A percentile compares a stretch with the other conserved stretches of the same genome.
phyloP scores from a whole-genome alignment of 2,888 invertebrate genomes.

The Smittia sp. region DNA sequence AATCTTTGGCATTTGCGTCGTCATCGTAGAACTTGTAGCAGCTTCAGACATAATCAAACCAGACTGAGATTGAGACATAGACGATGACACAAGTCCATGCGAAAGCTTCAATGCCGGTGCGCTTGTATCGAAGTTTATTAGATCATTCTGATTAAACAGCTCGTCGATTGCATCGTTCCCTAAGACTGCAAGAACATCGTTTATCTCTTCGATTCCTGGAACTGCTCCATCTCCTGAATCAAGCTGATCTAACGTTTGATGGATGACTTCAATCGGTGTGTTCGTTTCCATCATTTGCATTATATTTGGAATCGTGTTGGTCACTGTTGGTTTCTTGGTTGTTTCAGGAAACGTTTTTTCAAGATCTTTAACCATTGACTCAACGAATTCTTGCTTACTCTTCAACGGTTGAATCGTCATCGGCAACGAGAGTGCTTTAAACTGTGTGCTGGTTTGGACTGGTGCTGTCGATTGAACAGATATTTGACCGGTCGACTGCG shows the following conservation, averaged over 20 bases:
- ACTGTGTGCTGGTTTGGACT: neutral
- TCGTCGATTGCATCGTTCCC: conserved; percentile 36
- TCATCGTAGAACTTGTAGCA: neutral
- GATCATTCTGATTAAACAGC: conserved; percentile 26
- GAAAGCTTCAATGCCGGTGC: neutral
- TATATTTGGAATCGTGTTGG: conserved; percentile 33
- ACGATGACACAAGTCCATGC: neutral
- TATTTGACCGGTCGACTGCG: conserved; percentile 51
- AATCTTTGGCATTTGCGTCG: conserved; percentile 30
- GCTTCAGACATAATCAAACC: neutral
- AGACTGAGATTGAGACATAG: neutral
- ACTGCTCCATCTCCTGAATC: conserved; percentile 21
- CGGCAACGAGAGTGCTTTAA: neutral
- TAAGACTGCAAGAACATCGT: conserved; percentile 21
- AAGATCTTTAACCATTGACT: conserved; percentile 30
- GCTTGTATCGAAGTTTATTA: conserved; percentile 34
- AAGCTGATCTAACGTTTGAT: conserved; percentile 19
- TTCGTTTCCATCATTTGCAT: conserved; percentile 37
- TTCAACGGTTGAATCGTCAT: conserved; percentile 23
- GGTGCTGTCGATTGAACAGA: conserved; percentile 49
- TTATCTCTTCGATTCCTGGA: neutral
- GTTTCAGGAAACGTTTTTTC: conserved; percentile 31
- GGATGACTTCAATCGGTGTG: conserved; percentile 13
- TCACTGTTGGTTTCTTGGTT: neutral
- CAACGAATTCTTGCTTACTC: conserved; percentile 31